Conservation (phyloP, 1,140 invertebrate genomes). For the Chionoecetes opilio region DNA sequence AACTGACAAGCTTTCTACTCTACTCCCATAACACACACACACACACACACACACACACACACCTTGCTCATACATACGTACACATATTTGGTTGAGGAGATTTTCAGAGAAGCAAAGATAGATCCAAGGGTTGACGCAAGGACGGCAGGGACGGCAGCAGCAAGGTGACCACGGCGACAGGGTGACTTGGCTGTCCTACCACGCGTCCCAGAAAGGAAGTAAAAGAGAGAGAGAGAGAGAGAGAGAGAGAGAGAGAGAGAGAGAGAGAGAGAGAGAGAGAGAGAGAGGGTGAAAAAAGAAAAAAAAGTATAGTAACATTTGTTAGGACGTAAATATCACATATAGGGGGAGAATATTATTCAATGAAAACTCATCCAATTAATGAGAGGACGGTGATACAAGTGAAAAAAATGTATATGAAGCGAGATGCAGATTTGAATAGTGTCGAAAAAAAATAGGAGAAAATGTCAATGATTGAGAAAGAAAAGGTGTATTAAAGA, state of each 20-base stretch:
- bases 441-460: no score
- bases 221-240: no score
- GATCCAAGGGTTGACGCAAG: conserved; percentile 65
- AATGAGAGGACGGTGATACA: no score
- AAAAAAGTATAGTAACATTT: neutral
- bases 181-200: neutral
- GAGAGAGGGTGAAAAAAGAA: neutral
- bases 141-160: conserved; percentile 57
- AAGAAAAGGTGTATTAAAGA: no score
- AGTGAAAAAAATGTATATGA: no score
- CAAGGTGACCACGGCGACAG: conserved; percentile 43
- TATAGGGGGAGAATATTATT: no score
- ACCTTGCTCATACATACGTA: neutral
- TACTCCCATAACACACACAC: neutral
- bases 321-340: no score
- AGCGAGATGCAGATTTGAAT: no score
- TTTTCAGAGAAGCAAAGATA: conserved; percentile 60
- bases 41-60: conserved; percentile 27
- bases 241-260: no score
- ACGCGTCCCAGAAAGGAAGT: neutral
- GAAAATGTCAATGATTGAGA: no score
- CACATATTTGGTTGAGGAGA: conserved; percentile 62
- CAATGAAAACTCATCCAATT: no score
- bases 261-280: neutral
- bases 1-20: neutral